A percentile compares a stretch with the other conserved stretches of the same genome.
Evolutionary conservation across 2,888 invertebrate genomes (phyloP).

Genomic region (Torymus texanus): DNA sequence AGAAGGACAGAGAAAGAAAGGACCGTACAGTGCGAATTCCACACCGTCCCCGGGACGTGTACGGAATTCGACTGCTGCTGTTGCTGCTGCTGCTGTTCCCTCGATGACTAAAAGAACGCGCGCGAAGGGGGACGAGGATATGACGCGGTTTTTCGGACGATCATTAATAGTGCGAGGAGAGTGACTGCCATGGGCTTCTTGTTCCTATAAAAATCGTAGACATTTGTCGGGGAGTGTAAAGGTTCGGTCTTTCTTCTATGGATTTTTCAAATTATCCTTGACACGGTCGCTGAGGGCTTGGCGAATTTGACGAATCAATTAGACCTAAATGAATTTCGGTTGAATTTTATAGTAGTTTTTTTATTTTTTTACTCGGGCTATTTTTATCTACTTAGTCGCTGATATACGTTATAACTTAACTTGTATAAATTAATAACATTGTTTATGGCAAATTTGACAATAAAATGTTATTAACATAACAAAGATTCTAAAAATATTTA

Average conservation of each 20-base stretch:
- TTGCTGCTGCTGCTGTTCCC: conserved; percentile 42
- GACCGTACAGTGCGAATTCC: conserved; percentile 56
- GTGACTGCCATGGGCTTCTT: background rate
- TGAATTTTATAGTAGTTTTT: too few relatives aligned
- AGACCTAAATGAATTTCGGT: too few relatives aligned
- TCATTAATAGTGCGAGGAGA: conserved; percentile 10
- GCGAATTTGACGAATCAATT: conserved; percentile 17
- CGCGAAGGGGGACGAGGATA: conserved; percentile 1
- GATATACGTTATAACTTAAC: too few relatives aligned
- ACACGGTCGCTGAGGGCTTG: background rate
- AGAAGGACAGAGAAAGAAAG: background rate
- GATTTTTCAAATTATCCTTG: conserved; percentile 32
- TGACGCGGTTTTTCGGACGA: conserved; percentile 21
- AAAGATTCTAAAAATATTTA: too few relatives aligned
- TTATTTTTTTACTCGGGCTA: too few relatives aligned
- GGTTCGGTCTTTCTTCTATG: conserved; percentile 21
- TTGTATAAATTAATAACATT: too few relatives aligned
- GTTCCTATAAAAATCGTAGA: conserved; percentile 11
- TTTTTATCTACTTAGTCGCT: too few relatives aligned
- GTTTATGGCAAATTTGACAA: too few relatives aligned
- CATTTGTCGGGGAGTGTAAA: conserved; percentile 19
- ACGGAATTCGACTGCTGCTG: conserved; percentile 59
- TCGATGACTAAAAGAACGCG: background rate
- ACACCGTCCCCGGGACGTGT: conserved; percentile 59
- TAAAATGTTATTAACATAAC: too few relatives aligned